A percentile compares a stretch with the other conserved stretches of the same genome.
Conservation (phyloP, 2,888 invertebrate genomes). For the Metopia argyrocephala region DNA sequence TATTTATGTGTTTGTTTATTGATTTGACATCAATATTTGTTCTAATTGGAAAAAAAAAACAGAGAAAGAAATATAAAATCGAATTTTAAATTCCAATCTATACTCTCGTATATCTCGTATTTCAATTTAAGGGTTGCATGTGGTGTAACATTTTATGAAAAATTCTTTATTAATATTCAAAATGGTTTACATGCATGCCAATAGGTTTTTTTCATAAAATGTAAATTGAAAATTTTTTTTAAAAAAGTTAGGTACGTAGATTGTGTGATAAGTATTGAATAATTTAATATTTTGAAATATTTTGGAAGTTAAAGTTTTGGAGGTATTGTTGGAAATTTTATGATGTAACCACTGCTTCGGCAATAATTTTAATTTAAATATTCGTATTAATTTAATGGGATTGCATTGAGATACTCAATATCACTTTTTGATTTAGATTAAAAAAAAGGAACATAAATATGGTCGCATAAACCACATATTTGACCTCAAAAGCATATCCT, state of each 20-base stretch:
- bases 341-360: no score
- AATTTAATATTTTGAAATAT: no score
- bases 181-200: neutral
- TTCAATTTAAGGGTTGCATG: neutral
- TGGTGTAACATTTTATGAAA: neutral
- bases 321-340: no score
- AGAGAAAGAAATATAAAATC: neutral
- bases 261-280: neutral
- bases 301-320: no score
- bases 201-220: neutral
- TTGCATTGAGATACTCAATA: no score
- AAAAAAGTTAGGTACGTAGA: neutral
- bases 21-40: constrained; percentile 52
- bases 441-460: no score
- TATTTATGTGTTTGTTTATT: constrained; percentile 37
- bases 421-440: no score
- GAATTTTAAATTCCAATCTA: neutral
- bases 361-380: no score
- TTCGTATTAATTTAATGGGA: no score
- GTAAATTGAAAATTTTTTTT: neutral
- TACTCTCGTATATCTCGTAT: neutral
- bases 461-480: no score
- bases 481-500: no score
- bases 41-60: neutral
- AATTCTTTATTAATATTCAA: neutral